phyloP scores from a whole-genome alignment of 1,140 invertebrate genomes.

The Argopecten irradians region DNA sequence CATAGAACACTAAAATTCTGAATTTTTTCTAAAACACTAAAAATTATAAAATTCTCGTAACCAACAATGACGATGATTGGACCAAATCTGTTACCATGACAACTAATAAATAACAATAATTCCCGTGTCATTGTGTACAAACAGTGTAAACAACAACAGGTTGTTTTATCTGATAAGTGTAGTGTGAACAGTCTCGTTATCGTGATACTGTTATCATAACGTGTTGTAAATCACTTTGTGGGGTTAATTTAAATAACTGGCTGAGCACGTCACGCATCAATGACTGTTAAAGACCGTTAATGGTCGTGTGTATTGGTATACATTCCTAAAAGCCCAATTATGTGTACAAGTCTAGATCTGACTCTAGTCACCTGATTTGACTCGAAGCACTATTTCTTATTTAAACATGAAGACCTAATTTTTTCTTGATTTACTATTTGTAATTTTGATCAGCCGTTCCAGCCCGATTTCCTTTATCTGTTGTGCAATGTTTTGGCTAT shows the following conservation, averaged over 20 bases:
- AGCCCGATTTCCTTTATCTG: no score
- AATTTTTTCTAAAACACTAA: no score
- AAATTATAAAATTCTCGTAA: no score
- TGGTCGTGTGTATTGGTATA: not conserved
- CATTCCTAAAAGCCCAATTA: not conserved
- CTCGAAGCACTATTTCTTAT: no score
- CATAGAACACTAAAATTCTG: no score
- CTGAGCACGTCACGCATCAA: not conserved
- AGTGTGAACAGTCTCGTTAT: not conserved
- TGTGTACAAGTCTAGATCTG: not conserved
- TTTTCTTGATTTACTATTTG: no score
- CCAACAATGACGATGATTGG: no score
- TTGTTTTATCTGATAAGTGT: not conserved
- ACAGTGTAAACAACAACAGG: not conserved
- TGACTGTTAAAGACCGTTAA: not conserved
- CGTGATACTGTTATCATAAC: not conserved
- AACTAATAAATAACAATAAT: not conserved
- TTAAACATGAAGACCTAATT: no score
- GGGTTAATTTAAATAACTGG: constrained; percentile 2
- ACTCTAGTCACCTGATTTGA: not conserved
- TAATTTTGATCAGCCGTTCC: no score
- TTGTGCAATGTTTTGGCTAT: no score
- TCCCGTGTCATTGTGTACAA: not conserved
- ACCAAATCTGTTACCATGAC: no score
- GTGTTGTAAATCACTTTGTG: not conserved